Base-by-base conservation (phyloP, 2,888 invertebrate genomes). In the Crematogaster levior region DNA sequence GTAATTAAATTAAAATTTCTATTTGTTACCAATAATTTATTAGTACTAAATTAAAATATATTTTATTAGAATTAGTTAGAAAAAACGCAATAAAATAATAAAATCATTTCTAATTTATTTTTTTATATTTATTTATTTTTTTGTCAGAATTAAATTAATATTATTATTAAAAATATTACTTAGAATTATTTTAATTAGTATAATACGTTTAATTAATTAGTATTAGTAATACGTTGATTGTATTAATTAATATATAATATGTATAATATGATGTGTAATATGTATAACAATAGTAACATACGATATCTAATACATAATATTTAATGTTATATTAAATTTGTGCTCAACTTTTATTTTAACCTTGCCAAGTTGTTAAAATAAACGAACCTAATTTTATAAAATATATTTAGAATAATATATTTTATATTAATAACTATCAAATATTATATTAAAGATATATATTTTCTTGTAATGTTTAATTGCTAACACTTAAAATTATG, bases 111-210 rank as follows among this genome's bases (percentile, higher is more conserved):
- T 48, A 51, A 15, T 24, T 68, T 30, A 24, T 51, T 24, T 21
- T 40, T 24, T 53, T 40, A 63, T 46, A 65, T 21, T 6, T 15
- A n/a, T n/a, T n/a, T n/a, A n/a, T 12, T 9, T 10, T 30, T 27
- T 3, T 66, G 46, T 1, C n/a, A 7, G 5, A 66, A 51, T n/a
- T 46, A n/a, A 43, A 18, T 18, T 34, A 37, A n/a, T n/a, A n/a
- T n/a, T n/a, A n/a, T n/a, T n/a, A n/a, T n/a, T n/a, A n/a, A n/a
- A n/a, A n/a, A n/a, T n/a, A n/a, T n/a, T n/a, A n/a, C n/a, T n/a
- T n/a, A n/a, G n/a, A 51, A 68, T 51, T 48, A 68, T 65, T 43
- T 48, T 66, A 66, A 66, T 12, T 30, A 48, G 6, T 46, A 21
- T 1, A 48, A n/a, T n/a, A n/a, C n/a, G n/a, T n/a, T n/a, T n/a